Conservation (phyloP, 2,797 vertebrate species). For the Sebastes matsubarae region DNA sequence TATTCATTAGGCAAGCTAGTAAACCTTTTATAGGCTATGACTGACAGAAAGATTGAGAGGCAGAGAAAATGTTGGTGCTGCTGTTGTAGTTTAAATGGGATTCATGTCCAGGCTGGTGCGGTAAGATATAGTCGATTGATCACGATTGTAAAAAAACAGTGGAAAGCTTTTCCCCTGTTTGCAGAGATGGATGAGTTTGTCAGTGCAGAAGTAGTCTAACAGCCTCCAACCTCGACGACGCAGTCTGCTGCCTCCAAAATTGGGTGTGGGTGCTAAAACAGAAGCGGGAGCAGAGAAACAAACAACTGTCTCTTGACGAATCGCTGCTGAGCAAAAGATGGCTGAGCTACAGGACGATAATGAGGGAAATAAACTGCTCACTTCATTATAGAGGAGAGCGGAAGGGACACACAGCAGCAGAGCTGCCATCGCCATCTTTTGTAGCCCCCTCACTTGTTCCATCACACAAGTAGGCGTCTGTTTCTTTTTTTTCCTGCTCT, state of each 20-base stretch:
- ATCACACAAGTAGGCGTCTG: not conserved
- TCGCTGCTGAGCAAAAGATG: not conserved
- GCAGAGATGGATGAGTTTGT: not conserved
- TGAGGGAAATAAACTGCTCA: not conserved
- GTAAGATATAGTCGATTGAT: not conserved
- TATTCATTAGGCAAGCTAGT: not conserved
- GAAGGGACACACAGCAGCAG: not conserved
- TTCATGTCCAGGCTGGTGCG: not conserved
- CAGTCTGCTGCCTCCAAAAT: not conserved
- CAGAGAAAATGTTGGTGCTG: not conserved
- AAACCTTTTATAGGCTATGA: not conserved
- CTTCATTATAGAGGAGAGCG: not conserved
- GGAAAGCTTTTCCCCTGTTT: not conserved
- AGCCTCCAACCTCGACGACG: not conserved
- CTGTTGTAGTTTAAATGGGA: not conserved
- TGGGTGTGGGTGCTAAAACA: not conserved
- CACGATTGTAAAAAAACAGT: not conserved
- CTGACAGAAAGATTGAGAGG: no score
- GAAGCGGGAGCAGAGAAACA: not conserved
- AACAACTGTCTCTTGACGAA: not conserved
- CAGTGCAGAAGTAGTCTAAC: not conserved
- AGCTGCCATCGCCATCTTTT: constrained; percentile 22
- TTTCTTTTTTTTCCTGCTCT: not conserved
- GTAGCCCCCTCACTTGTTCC: constrained; percentile 39
- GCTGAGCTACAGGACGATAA: not conserved